phyloP scores from a whole-genome alignment of 2,113 vertebrate genomes.

The Sterna hirundo region DNA sequence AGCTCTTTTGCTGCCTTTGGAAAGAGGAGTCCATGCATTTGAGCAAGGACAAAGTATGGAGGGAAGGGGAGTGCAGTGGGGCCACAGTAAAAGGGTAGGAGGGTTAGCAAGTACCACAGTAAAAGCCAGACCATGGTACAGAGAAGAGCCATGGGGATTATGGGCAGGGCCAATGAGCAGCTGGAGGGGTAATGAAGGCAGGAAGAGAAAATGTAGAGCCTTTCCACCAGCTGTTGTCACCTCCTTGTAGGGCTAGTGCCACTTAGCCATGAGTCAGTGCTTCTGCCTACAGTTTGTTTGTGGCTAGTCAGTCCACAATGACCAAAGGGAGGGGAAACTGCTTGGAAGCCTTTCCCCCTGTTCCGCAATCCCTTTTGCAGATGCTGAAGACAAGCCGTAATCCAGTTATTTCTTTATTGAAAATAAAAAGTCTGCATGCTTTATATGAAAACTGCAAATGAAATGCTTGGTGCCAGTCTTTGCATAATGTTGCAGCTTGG shows the following conservation, averaged over 20 bases:
- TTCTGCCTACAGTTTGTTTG: not conserved
- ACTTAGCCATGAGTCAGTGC: not conserved
- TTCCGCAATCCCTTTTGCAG: not conserved
- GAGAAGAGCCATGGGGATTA: not conserved
- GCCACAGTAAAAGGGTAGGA: not conserved
- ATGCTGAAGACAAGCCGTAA: not conserved
- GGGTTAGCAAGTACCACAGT: not conserved
- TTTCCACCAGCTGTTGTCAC: not conserved
- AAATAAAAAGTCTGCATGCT: not conserved
- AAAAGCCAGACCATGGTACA: not conserved
- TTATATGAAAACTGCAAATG: not conserved
- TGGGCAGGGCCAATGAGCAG: not conserved
- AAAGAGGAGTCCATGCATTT: not conserved
- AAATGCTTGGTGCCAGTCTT: not conserved
- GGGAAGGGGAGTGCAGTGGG: not conserved
- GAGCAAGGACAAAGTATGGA: not conserved
- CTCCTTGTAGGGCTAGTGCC: not conserved
- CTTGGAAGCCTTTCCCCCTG: not conserved
- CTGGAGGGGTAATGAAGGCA: not conserved
- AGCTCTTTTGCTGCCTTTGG: not conserved
- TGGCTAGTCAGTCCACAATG: not conserved
- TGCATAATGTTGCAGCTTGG: not conserved
- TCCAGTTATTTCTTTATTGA: not conserved
- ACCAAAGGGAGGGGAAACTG: not conserved
- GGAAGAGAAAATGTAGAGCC: not conserved